Percentiles rank a stretch among this genome's conserved stretches.
Conservation (phyloP, 1,140 invertebrate species). For the Lepidostoma basale region DNA sequence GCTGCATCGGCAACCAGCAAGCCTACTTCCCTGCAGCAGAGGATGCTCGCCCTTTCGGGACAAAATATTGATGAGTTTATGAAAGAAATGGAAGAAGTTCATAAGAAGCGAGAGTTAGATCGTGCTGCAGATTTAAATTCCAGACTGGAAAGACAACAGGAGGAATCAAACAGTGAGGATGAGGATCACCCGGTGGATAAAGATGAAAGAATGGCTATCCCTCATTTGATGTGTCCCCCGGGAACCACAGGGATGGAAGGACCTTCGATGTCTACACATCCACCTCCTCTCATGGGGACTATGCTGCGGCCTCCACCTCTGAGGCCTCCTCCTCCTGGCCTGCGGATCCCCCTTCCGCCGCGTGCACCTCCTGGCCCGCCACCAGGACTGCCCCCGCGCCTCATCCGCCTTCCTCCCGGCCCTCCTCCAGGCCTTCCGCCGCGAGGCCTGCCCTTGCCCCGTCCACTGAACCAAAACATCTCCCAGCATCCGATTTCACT, state of each 20-base stretch:
- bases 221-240: constrained; percentile 51
- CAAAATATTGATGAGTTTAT: constrained; percentile 92
- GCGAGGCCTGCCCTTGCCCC: constrained; percentile 55
- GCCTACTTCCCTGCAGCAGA: constrained; percentile 78
- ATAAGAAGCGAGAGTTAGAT: constrained; percentile 73
- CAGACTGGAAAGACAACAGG: constrained; percentile 53
- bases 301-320: constrained; percentile 70
- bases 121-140: constrained; percentile 68
- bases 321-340: constrained; percentile 52
- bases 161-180: constrained; percentile 54
- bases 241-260: constrained; percentile 45
- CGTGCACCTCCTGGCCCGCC: constrained; percentile 70
- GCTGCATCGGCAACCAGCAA: constrained; percentile 54
- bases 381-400: constrained; percentile 64
- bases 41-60: constrained; percentile 83
- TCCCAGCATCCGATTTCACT: constrained; percentile 68
- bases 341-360: constrained; percentile 52
- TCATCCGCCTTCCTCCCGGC: constrained; percentile 49
- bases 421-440: constrained; percentile 63
- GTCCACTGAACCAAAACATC: constrained; percentile 60
- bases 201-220: constrained; percentile 48
- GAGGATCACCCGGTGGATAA: constrained; percentile 38
- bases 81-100: constrained; percentile 88
- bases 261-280: constrained; percentile 46
- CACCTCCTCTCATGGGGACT: constrained; percentile 54